Base-by-base conservation (phyloP, 2,797 vertebrate species). In the Rhabdomys pumilio region DNA sequence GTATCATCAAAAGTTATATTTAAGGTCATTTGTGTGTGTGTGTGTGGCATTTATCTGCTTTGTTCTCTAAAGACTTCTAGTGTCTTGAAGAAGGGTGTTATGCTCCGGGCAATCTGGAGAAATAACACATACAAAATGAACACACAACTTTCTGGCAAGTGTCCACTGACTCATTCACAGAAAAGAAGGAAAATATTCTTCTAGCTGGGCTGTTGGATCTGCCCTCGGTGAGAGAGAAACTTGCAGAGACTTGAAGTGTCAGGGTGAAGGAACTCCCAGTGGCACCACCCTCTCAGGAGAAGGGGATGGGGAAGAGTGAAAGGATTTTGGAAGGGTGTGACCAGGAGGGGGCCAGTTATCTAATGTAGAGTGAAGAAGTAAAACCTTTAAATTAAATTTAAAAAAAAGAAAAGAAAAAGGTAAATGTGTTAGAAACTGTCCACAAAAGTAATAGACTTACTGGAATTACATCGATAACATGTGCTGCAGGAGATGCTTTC, bases 341-440 rank as follows among this genome's bases (percentile, higher is more conserved):
- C 69, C n/a, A n/a, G 15, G 67, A 69, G 67, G 34, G 31, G 14
- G 67, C 6, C 31, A 17, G 67, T n/a, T 6, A 69, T 15, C 15
- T 72, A 20, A 38, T 72, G 8, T 72, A 72, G 38, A 72, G 69
- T 72, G 69, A 72, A 72, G 20, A 72, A 38, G 34, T 72, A 38
- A 72, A 69, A n/a, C 9, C 1, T 24, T 61, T 61, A 19, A 69
- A n/a, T 72, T 72, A 72, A 38, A 20, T 72, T 72, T 2, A 19
- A 38, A 72, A 38, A 65, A 63, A 17, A 69, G 29, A 59, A 57
- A 89, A 19, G 29, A 59, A 7, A 61, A 61, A 34, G 6, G 6
- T 63, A 59, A 84, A 75, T 93, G 75, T 22, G 9, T 85, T 94
- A 89, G 93, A 90, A 69, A 87, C 24, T 44, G 12, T 75, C 31